Evolutionary conservation across 2,113 vertebrate species (phyloP), one percentile per base, ranked within the genome.

Genomic region (Athene cunicularia): DNA sequence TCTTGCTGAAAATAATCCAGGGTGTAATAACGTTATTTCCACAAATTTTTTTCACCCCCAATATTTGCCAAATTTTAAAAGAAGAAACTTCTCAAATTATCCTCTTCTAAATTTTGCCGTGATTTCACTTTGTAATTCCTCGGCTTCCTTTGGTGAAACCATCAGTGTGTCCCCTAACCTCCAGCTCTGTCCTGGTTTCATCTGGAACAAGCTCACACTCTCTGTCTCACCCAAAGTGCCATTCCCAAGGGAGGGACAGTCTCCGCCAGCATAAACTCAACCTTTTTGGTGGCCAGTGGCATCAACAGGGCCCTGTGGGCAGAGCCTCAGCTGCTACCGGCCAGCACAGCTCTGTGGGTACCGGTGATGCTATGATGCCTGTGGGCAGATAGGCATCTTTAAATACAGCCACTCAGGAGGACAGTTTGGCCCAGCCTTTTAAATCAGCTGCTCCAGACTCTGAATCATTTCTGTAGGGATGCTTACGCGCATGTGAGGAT

Each of bases 401-500:
- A 66, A 90, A 56, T 45, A 6, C 12, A 75, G 20, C 11, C n/a
- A 16, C 32, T 49, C 7, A 6, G 56, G 68, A 80, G 80, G 49
- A 67, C 30, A 35, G 3, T 75, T 85, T 85, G 49, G 17, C 50
- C 53, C 45, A 67, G 35, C 41, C 28, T 85, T 79, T 74, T 47
- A 20, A 60, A 64, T 60, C 66, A n/a, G 27, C 35, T 58, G 68
- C 35, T 72, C 9, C 53, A 47, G n/a, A 35, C 33, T 74, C 50
- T 2, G 5, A 26, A 59, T 74, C 0, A 55, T 76, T 93, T 62
- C 74, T 70, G 13, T 20, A 66, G 58, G 39, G 28, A 33, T 82
- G 37, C 3, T 6, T 20, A 55, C 2, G 2, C 0, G 1, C 43
- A 63, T 0, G 1, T 0, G 1, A 72, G 12, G 60, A 75, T 80